Percentiles rank a stretch among this genome's conserved stretches.
phyloP scores from a whole-genome alignment of 2,113 vertebrate genomes.

The Mormyrus iriodes region DNA sequence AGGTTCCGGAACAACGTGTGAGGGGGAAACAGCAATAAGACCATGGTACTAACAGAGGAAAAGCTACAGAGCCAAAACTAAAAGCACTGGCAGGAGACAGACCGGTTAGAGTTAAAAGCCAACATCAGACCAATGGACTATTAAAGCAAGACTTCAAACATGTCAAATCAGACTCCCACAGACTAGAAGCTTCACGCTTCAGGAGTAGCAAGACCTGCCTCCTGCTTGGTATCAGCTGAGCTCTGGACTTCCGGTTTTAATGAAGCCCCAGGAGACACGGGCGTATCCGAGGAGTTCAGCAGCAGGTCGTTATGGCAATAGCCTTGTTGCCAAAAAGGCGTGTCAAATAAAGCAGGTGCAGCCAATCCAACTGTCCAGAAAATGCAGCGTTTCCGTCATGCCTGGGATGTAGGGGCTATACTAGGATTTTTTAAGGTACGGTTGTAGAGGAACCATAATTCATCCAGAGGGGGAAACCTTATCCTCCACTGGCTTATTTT shows the following conservation, averaged over 20 bases:
- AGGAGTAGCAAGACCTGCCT: neutral
- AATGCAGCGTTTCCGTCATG: neutral
- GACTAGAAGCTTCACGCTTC: neutral
- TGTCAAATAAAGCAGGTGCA: neutral
- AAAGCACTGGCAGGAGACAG: neutral
- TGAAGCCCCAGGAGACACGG: neutral
- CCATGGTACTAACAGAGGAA: neutral
- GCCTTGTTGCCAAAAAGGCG: neutral
- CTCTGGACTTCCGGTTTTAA: constrained; percentile 3
- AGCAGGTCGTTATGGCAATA: neutral
- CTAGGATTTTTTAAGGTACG: neutral
- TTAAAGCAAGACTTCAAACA: neutral
- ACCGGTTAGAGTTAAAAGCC: neutral
- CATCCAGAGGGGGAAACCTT: neutral
- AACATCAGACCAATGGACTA: neutral
- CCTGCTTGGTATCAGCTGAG: neutral
- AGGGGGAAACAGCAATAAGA: neutral
- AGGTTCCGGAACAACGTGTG: neutral
- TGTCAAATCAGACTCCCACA: neutral
- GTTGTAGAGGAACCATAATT: neutral
- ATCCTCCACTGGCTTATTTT: neutral
- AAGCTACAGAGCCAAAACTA: neutral
- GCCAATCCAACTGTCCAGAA: neutral
- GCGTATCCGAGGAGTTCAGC: neutral
- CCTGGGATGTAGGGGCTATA: neutral